Percentiles rank a stretch among this genome's conserved stretches.
These are phyloP conservation scores for Cyprinodon tularosa DNA, from an alignment of 2,113 vertebrate species.

Conservation along the genomic window DNA sequence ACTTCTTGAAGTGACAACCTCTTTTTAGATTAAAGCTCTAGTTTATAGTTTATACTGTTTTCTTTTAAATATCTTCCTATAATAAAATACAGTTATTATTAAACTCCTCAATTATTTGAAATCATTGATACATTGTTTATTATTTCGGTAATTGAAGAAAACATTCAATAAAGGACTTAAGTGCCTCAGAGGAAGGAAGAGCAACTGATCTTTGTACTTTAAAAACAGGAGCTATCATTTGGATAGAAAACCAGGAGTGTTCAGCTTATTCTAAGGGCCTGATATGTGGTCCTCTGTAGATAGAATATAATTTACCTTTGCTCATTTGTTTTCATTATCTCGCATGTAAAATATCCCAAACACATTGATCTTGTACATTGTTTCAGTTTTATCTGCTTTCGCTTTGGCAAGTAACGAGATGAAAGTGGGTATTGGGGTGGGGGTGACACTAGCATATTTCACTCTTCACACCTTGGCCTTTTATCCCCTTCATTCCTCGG, in stretches of 20 bases:
- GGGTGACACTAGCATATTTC: conserved; percentile 9
- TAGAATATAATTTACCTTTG: background rate
- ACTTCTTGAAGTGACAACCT: background rate
- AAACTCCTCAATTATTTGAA: no score
- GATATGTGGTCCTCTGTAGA: background rate
- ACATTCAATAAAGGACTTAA: background rate
- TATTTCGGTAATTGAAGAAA: background rate
- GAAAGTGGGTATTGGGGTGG: background rate
- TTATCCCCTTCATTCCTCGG: conserved; percentile 1
- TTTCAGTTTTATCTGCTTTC: conserved; percentile 49
- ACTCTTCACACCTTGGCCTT: conserved; percentile 9
- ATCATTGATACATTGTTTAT: background rate
- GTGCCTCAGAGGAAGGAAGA: background rate
- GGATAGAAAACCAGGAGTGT: background rate
- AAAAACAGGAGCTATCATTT: background rate
- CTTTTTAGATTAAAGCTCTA: no score
- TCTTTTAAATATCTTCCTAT: background rate
- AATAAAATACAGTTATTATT: background rate
- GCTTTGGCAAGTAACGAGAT: conserved; percentile 35
- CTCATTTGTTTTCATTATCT: background rate
- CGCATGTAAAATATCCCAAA: conserved; percentile 18
- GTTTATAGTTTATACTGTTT: no score
- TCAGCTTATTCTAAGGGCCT: background rate
- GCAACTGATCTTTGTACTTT: background rate
- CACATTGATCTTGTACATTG: conserved; percentile 18